Percentiles rank a stretch among this genome's conserved stretches.
Evolutionary conservation across 1,140 invertebrate species (phyloP).

Genomic region (Solenopsis invicta): DNA sequence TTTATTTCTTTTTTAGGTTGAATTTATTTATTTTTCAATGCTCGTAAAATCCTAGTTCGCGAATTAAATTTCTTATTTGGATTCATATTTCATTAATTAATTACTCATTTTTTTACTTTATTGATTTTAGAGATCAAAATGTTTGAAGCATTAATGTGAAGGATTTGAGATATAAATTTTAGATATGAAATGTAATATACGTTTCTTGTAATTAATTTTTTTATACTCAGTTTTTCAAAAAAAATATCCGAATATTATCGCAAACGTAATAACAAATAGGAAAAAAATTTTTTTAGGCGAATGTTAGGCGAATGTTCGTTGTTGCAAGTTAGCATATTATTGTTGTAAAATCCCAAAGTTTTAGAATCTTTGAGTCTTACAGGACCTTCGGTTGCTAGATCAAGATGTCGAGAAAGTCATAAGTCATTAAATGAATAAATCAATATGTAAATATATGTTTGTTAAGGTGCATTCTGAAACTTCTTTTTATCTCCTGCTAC

Average conservation of each 20-base stretch:
- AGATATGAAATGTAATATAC: neutral
- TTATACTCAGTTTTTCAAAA: neutral
- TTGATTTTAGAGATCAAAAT: neutral
- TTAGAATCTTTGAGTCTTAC: slow-evolving; percentile 7
- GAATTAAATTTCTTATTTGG: neutral
- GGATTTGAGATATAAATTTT: neutral
- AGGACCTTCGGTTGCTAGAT: neutral
- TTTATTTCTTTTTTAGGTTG: neutral
- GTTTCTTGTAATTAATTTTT: neutral
- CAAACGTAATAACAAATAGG: neutral
- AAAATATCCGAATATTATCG: slow-evolving; percentile 10
- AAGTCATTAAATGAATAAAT: slow-evolving; percentile 57
- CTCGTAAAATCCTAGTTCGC: neutral
- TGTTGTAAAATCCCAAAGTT: slow-evolving; percentile 11
- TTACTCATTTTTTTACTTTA: neutral
- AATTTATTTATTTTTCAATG: neutral
- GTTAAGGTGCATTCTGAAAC: slow-evolving; percentile 51
- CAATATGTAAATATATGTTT: slow-evolving; percentile 61
- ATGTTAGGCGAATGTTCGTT: neutral
- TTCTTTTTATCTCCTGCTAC: slow-evolving; percentile 44
- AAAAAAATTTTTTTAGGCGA: neutral
- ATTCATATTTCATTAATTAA: neutral
- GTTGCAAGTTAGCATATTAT: slow-evolving; percentile 34
- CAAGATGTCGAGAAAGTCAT: neutral
- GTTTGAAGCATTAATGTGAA: neutral